These are phyloP conservation scores for Tribolium madens DNA, from an alignment of 1,140 invertebrate genomes.

Conservation along the genomic window DNA sequence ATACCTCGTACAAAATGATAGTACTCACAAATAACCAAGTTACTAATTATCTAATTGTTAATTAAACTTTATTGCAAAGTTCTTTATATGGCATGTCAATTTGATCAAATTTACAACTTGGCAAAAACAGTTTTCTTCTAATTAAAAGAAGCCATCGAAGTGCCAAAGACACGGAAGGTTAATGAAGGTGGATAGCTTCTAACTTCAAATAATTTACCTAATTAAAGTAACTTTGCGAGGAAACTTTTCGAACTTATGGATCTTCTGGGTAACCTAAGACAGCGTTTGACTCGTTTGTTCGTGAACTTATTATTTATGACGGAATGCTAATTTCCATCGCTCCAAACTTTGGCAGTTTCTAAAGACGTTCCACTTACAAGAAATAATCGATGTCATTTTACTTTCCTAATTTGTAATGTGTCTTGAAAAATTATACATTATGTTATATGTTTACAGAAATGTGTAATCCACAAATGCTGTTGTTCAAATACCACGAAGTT, in stretches of 20 bases:
- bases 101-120: background rate
- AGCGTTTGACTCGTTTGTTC: slow-evolving; percentile 27
- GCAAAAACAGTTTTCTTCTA: slow-evolving; percentile 10
- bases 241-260: slow-evolving; percentile 34
- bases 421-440: background rate
- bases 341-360: slow-evolving; percentile 28
- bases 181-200: slow-evolving; percentile 31
- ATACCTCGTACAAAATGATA: too few species aligned
- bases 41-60: background rate
- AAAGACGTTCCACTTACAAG: background rate
- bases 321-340: slow-evolving; percentile 10
- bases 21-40: too few species aligned
- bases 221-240: slow-evolving; percentile 20
- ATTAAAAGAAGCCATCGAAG: slow-evolving; percentile 11
- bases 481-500: background rate
- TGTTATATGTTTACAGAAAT: background rate
- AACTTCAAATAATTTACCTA: slow-evolving; percentile 33
- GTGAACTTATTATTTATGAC: slow-evolving; percentile 29
- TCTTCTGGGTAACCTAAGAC: slow-evolving; percentile 12
- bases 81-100: background rate
- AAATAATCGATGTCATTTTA: background rate
- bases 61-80: background rate
- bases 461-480: slow-evolving; percentile 1
- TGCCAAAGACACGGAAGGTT: slow-evolving; percentile 6
- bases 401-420: background rate